These are phyloP conservation scores for Siniperca scherzeri DNA, from an alignment of 2,797 vertebrate species.

Conservation along the genomic window DNA sequence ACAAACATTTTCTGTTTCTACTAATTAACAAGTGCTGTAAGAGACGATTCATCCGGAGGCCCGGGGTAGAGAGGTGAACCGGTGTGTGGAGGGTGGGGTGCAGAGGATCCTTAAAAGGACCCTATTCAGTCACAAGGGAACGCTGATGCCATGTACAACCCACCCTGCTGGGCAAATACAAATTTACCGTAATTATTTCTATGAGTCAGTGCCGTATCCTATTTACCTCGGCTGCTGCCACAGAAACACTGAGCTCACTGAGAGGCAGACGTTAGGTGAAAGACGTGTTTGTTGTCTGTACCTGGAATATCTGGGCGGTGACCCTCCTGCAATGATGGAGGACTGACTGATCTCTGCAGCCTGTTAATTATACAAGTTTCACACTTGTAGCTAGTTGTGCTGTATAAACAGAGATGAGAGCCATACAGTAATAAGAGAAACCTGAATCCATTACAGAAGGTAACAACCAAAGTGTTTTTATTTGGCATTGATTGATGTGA, in stretches of 20 bases:
- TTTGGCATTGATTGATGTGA: slow-evolving; percentile 41
- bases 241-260: slow-evolving; percentile 63
- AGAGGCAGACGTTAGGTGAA: slow-evolving; percentile 57
- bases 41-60: slow-evolving; percentile 29
- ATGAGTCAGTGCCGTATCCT: slow-evolving; percentile 66
- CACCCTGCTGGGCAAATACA: slow-evolving; percentile 77
- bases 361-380: slow-evolving; percentile 7
- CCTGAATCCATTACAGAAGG: not conserved
- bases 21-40: slow-evolving; percentile 13
- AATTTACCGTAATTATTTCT: slow-evolving; percentile 69
- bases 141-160: slow-evolving; percentile 46
- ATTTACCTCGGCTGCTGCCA: slow-evolving; percentile 54
- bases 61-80: slow-evolving; percentile 18
- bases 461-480: slow-evolving; percentile 54
- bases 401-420: not conserved
- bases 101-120: slow-evolving; percentile 36
- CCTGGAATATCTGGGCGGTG: slow-evolving; percentile 46
- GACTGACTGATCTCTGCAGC: slow-evolving; percentile 28
- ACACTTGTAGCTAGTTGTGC: not conserved
- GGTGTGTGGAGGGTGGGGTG: slow-evolving; percentile 23
- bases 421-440: not conserved
- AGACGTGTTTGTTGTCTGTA: slow-evolving; percentile 60
- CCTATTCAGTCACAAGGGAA: slow-evolving; percentile 55
- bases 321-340: slow-evolving; percentile 32
- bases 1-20: slow-evolving; percentile 4